Evolutionary conservation across 2,797 vertebrate species (phyloP).

Genomic region (Paedocypris micromegethes): DNA sequence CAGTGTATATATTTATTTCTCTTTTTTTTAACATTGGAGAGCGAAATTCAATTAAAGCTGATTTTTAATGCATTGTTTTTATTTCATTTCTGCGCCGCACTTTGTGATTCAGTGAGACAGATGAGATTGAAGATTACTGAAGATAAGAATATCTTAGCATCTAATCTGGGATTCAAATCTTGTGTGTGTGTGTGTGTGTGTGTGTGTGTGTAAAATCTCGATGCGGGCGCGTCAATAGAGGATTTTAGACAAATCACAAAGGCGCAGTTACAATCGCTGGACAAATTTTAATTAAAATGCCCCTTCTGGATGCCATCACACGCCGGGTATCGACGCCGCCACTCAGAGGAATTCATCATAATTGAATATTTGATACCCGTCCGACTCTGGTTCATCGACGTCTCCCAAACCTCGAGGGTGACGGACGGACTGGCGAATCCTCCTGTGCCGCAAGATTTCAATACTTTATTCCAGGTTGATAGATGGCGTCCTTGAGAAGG

Average conservation of each 20-base stretch:
- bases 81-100: too few species aligned
- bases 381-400: constrained; percentile 34
- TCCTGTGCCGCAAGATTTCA: constrained; percentile 36
- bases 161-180: constrained; percentile 30
- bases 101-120: constrained; percentile 7
- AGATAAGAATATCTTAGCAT: constrained; percentile 38
- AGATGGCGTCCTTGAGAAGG: constrained; percentile 51
- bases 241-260: constrained; percentile 43
- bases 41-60: background rate
- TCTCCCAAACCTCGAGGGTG: constrained; percentile 31
- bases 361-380: constrained; percentile 44
- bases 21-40: background rate
- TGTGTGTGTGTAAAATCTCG: constrained; percentile 22
- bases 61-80: background rate
- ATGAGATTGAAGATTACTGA: constrained; percentile 31
- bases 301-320: constrained; percentile 43
- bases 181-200: constrained; percentile 19
- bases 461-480: constrained; percentile 44
- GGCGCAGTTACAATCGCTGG: constrained; percentile 30
- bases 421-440: constrained; percentile 21
- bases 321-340: constrained; percentile 42
- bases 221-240: constrained; percentile 37
- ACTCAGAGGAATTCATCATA: constrained; percentile 44
- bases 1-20: too few species aligned
- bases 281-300: constrained; percentile 50